A percentile compares a stretch with the other conserved stretches of the same genome.
These are phyloP conservation scores for Tachypleus tridentatus DNA, from an alignment of 1,140 invertebrate species.

Conservation along the genomic window DNA sequence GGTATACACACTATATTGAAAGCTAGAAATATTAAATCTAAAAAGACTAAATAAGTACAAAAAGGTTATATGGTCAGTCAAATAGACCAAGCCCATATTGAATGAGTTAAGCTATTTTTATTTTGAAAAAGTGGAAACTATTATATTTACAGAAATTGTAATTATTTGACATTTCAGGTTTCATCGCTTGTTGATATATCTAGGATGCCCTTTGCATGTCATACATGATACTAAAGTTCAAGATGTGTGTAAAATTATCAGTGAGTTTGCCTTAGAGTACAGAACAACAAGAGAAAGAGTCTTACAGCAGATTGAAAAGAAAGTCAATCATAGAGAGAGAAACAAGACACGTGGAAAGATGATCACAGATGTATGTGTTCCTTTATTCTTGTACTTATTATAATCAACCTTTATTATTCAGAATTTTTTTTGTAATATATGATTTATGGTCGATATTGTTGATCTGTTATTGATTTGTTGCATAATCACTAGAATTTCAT, in stretches of 20 bases:
- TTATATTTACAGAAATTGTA: background rate
- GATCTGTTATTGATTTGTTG: too few relatives aligned
- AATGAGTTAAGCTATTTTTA: background rate
- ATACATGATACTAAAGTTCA: constrained; percentile 81
- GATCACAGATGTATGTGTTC: constrained; percentile 72
- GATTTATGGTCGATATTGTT: too few relatives aligned
- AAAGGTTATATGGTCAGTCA: too few relatives aligned
- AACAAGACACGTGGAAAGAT: constrained; percentile 96
- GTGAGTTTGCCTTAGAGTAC: constrained; percentile 98
- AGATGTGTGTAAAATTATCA: constrained; percentile 82
- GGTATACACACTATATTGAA: too few relatives aligned
- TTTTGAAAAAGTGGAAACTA: background rate
- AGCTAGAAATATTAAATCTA: too few relatives aligned
- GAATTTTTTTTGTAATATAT: too few relatives aligned
- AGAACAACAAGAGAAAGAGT: constrained; percentile 91
- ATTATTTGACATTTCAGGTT: constrained; percentile 45
- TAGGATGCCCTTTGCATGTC: constrained; percentile 70
- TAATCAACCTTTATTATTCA: too few relatives aligned
- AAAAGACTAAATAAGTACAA: too few relatives aligned
- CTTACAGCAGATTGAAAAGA: constrained; percentile 89
- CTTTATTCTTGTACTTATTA: background rate
- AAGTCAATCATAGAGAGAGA: constrained; percentile 62
- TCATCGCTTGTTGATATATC: constrained; percentile 83
- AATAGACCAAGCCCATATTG: too few relatives aligned
- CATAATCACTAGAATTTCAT: too few relatives aligned